phyloP scores from a whole-genome alignment of 2,113 vertebrate genomes.

The Lycaon pictus region DNA sequence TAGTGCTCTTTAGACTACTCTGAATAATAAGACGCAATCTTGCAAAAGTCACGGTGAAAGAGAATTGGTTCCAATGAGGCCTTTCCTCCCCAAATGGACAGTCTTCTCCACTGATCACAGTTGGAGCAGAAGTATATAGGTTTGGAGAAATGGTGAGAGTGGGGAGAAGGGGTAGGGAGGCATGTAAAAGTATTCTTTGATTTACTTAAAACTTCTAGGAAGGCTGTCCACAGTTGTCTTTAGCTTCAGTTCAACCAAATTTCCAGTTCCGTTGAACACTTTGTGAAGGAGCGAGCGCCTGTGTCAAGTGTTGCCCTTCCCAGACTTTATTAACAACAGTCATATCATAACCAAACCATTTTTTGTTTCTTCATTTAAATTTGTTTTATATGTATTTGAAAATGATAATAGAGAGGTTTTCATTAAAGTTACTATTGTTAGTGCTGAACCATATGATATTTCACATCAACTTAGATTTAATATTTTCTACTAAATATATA shows the following conservation, averaged over 20 bases:
- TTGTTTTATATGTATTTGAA: constrained; percentile 43
- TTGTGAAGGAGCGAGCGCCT: background rate
- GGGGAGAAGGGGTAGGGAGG: background rate
- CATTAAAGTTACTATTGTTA: constrained; percentile 54
- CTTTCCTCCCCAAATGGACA: constrained; percentile 67
- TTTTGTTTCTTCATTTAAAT: constrained; percentile 27
- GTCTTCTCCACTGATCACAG: constrained; percentile 61
- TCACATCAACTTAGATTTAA: constrained; percentile 36
- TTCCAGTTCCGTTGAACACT: constrained; percentile 31
- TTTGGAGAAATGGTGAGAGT: constrained; percentile 16
- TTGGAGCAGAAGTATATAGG: constrained; percentile 49
- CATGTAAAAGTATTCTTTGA: constrained; percentile 35
- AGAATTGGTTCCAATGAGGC: constrained; percentile 69
- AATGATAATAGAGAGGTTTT: constrained; percentile 14
- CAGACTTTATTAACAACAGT: constrained; percentile 26
- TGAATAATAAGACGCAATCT: constrained; percentile 72
- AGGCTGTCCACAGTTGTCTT: background rate
- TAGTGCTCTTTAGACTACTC: constrained; percentile 73
- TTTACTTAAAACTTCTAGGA: constrained; percentile 47
- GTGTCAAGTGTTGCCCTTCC: background rate
- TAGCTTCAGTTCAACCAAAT: constrained; percentile 7
- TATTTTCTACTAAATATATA: constrained; percentile 53
- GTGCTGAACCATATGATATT: constrained; percentile 33
- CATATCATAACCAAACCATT: background rate
- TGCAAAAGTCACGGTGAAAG: constrained; percentile 63